Evolutionary conservation across 2,888 invertebrate species (phyloP), one percentile per base, ranked within the genome.

Genomic region (Drosophila birchii): DNA sequence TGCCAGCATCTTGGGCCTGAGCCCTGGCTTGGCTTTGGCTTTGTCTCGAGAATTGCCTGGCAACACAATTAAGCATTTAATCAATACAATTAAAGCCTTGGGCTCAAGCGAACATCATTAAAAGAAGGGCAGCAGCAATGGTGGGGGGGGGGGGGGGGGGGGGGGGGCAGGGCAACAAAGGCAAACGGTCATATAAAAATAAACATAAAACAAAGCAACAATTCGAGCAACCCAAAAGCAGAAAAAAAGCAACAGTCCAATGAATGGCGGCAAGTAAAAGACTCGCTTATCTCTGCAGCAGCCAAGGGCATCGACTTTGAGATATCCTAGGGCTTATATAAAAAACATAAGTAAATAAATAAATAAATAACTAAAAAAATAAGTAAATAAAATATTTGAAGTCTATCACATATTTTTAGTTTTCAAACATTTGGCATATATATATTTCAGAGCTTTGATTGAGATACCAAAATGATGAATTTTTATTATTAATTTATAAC

Each of bases 31-130:
- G 44, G 18, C 47, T 67, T 54, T 63, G 75, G 53, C 57, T 62
- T 75, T 53, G 64, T 53, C 63, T 62, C 62, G 53, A 58, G 45
- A 47, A 58, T 53, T 67, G 60, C 53, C 63, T 57, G 58, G 70
- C 66, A 73, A 69, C 67, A 76, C 81, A 83, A 84, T 83, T 82
- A 80, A 76, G 70, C 79, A 78, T 82, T 85, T 80, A 87, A 82
- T 87, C 85, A 85, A 85, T 85, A 85, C 87, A 87, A 84, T 87
- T 82, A 87, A 87, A 87, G 80, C 75, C 80, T 81, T 66, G 76
- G 71, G 67, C 80, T 75, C 75, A 69, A 60, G 69, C 72, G 72
- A 84, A 56, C 84, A 78, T 80, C 81, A 84, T 86, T 86, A 80
- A 84, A 78, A 69, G 75, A 73, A 69, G 41, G 53, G 44, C 43